phyloP scores from a whole-genome alignment of 2,888 invertebrate genomes.

The Melieria omissa region DNA sequence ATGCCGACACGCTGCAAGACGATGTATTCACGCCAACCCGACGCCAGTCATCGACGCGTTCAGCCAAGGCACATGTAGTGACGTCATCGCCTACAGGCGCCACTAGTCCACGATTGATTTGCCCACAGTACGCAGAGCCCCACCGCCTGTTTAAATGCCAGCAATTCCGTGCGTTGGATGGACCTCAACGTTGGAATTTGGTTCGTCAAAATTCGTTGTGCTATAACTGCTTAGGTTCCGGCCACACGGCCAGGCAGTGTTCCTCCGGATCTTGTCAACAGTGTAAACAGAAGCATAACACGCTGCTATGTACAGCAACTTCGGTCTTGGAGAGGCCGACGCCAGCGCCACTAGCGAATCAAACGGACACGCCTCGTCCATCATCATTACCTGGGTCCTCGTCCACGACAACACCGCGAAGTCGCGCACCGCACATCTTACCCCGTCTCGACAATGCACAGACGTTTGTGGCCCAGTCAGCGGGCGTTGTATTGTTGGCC shows the following conservation, averaged over 20 bases:
- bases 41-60: too few relatives aligned
- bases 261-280: too few relatives aligned
- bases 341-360: neutral
- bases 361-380: neutral
- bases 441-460: neutral
- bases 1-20: neutral
- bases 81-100: neutral
- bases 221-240: neutral
- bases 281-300: conserved; percentile 17
- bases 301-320: conserved; percentile 2
- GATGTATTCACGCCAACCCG: too few relatives aligned
- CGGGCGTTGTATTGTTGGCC: too few relatives aligned
- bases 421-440: neutral
- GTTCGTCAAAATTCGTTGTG: neutral
- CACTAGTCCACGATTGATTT: neutral
- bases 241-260: neutral
- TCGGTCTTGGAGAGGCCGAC: neutral
- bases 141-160: conserved; percentile 5
- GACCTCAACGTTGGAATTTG: neutral
- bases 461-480: too few relatives aligned
- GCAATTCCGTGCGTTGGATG: neutral
- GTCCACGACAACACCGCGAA: too few relatives aligned
- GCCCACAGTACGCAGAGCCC: neutral
- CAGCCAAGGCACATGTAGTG: too few relatives aligned
- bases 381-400: neutral